phyloP scores from a whole-genome alignment of 2,888 invertebrate species.

The Panzeria rudis region DNA sequence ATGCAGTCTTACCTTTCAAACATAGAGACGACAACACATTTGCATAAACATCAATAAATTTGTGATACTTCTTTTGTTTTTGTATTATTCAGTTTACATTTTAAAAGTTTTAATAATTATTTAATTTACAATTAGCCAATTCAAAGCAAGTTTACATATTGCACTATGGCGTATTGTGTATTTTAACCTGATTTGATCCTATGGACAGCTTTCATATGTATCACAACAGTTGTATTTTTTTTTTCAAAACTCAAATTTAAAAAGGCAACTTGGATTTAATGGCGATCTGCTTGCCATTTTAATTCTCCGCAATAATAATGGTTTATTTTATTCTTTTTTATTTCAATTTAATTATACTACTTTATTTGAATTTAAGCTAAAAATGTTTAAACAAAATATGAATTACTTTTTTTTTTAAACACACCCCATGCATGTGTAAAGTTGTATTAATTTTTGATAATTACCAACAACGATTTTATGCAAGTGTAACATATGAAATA shows the following conservation, averaged over 20 bases:
- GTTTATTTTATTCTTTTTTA: too few species aligned
- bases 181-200: not conserved
- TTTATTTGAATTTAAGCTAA: not conserved
- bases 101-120: not conserved
- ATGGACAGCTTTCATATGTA: not conserved
- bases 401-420: not conserved
- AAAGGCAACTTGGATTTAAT: not conserved
- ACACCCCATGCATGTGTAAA: not conserved
- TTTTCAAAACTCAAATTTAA: not conserved
- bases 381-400: not conserved
- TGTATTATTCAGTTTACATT: conserved; percentile 35
- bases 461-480: not conserved
- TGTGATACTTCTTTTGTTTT: conserved; percentile 15
- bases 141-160: not conserved
- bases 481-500: not conserved
- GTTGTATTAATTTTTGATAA: not conserved
- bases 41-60: not conserved
- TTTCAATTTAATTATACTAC: too few species aligned
- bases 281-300: not conserved
- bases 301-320: not conserved
- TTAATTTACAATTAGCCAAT: not conserved
- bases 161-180: not conserved
- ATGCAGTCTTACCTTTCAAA: conserved; percentile 46
- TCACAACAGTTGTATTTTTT: not conserved
- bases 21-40: conserved; percentile 14